Evolutionary conservation across 2,888 invertebrate genomes (phyloP), one percentile per base, ranked within the genome.

Genomic region (Rambutsinella grinnellia): DNA sequence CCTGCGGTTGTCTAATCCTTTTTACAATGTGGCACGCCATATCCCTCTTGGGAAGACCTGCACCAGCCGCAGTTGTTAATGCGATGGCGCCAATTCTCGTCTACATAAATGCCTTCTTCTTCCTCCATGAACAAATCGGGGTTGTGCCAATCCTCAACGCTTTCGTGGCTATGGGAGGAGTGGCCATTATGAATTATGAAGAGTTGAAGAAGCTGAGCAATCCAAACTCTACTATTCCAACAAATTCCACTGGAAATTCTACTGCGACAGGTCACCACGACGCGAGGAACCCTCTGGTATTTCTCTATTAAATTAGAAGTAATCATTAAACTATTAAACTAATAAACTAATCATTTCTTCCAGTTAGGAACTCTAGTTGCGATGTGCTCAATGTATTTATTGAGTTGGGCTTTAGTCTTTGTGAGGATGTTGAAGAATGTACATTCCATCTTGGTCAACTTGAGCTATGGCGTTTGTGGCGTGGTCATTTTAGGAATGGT

Each of bases 41-140:
- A 13, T 47, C 49, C 19, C 8, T 36, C 28, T 65, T 71, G 36
- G 17, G 2, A 15, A 27, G 47, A 19, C 63, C 71, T 19, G 71
- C 71, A 10, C 71, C 71, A 19, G 58, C 65, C 2, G 56, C 71
- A 3, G 65, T 71, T 1, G 65, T 71, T 17, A 58, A 27, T 2
- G 65, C 65, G 8, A 71, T 71, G 19, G 58, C 63, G 17, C 71
- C 71, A 1, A 58, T 71, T 1, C 23, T 65, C 21, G 71, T 71
- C 6, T 71, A 71, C n/a, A 36, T 71, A 21, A 71, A 71, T 17
- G 71, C 71, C 13, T 71, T 63, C 15, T 65, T 71, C 19, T 49
- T 63, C 3, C 58, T 71, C 2, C 26, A 21, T 2, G 71, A 71
- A 27, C 28, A 57, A 19, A 17, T 71, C 3, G 71, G 71, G 19